Evolutionary conservation across 2,888 invertebrate species (phyloP), one percentile per base, ranked within the genome.

Genomic region (Chorisops tibialis): DNA sequence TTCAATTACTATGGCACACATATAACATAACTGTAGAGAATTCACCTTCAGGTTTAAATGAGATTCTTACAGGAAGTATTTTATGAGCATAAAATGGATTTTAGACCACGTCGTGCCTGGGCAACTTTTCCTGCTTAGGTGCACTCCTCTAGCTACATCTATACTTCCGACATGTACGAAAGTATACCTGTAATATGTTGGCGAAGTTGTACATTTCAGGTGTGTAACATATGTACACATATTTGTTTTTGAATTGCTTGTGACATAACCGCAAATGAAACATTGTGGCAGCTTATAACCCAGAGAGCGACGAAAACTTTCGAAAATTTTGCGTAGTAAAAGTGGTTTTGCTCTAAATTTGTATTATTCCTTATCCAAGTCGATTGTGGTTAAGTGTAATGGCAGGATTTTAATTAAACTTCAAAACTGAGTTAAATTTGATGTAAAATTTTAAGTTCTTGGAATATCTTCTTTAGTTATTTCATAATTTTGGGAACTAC

Each of bases 181-280:
- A 1, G 9, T 30, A 30, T n/a, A 30, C 30, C 30, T 30, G 30
- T 30, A 30, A 30, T 9, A 9, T 30, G 30, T 30, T 7, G 30
- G 30, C 9, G 30, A 30, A 30, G 9, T 30, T 9, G 7, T 30
- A 30, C 30, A 30, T 30, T 30, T 30, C 5, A 1, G 30, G 30
- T 30, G 9, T 30, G 30, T 30, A 30, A 30, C 9, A 30, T 9
- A 9, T 30, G 30, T n/a, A 9, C 9, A 30, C 2, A 22, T 47
- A 21, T 21, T 47, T 35, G 49, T 35, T 50, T 50, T 30, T 16
- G 14, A 30, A 30, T 6, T 50, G 49, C 30, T 16, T 18, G 3
- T 50, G 49, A 50, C 49, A 50, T 50, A 30, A 4, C 49, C 49
- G 30, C 49, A 50, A 35, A 30, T n/a, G 49, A 50, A 30, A 50